phyloP scores from a whole-genome alignment of 2,113 vertebrate species.

The Chaenocephalus aceratus region DNA sequence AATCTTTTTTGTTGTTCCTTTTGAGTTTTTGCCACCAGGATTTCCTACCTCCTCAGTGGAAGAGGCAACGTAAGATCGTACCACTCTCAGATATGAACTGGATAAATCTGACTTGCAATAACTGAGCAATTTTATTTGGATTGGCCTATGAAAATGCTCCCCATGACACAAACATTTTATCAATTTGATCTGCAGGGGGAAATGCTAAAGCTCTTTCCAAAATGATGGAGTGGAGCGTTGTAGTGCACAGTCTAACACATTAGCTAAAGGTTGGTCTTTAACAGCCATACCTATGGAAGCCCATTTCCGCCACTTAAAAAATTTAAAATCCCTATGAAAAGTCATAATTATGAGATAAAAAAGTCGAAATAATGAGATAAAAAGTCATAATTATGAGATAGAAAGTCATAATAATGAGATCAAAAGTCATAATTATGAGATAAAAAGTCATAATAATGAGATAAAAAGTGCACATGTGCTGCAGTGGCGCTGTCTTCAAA shows the following conservation, averaged over 20 bases:
- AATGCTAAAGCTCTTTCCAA: constrained; percentile 47
- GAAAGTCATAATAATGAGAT: too few relatives aligned
- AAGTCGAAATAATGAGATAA: too few relatives aligned
- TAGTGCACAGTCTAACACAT: constrained; percentile 24
- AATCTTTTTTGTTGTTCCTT: not conserved
- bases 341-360: too few relatives aligned
- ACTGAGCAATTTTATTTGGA: constrained; percentile 58
- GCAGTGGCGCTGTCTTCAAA: too few relatives aligned
- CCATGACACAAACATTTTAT: constrained; percentile 60
- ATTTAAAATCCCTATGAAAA: too few relatives aligned
- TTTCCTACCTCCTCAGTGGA: not conserved
- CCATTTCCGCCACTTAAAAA: too few relatives aligned
- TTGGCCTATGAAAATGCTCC: constrained; percentile 45
- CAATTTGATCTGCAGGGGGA: constrained; percentile 48
- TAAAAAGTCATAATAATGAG: too few relatives aligned
- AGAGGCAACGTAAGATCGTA: constrained; percentile 21
- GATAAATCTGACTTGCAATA: constrained; percentile 35
- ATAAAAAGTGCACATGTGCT: too few relatives aligned
- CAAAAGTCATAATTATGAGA: too few relatives aligned
- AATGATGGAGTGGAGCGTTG: constrained; percentile 18
- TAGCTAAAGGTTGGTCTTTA: constrained; percentile 29
- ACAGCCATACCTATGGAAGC: not conserved
- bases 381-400: too few relatives aligned
- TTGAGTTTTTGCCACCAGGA: not conserved
- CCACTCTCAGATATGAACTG: constrained; percentile 21